Conservation (phyloP, 2,797 vertebrate species). For the Coccyzus lansbergi region DNA sequence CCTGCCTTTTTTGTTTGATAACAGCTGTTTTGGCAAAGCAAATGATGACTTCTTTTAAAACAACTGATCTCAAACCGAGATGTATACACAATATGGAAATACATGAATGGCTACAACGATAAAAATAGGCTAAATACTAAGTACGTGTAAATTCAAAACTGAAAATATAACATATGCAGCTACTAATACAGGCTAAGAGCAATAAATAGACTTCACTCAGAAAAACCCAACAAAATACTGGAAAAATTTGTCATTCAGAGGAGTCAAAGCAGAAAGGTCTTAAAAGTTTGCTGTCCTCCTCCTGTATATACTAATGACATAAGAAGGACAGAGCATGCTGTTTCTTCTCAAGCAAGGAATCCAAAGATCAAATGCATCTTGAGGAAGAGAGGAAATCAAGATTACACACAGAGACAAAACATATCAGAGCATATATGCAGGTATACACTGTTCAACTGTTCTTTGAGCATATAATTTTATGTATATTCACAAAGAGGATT, state of each 20-base stretch:
- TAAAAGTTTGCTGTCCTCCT: background rate
- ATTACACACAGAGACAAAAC: background rate
- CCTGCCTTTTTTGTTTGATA: background rate
- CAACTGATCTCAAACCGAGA: background rate
- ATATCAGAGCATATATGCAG: background rate
- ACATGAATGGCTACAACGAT: background rate
- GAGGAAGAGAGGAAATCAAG: background rate
- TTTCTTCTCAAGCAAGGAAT: background rate
- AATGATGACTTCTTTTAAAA: background rate
- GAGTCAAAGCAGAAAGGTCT: background rate
- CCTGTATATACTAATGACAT: background rate
- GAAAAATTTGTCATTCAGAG: background rate
- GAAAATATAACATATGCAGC: background rate
- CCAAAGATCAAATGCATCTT: background rate
- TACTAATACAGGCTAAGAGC: background rate
- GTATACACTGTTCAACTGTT: background rate
- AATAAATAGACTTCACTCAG: background rate
- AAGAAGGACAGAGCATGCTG: background rate
- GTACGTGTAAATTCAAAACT: background rate
- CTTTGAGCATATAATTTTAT: background rate
- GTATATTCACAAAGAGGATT: background rate
- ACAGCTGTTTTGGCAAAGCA: background rate
- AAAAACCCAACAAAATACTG: accelerated
- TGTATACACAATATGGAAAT: background rate
- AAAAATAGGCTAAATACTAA: background rate